A percentile compares a stretch with the other conserved stretches of the same genome.
phyloP scores from a whole-genome alignment of 2,113 vertebrate species.

The Lepisosteus oculatus region DNA sequence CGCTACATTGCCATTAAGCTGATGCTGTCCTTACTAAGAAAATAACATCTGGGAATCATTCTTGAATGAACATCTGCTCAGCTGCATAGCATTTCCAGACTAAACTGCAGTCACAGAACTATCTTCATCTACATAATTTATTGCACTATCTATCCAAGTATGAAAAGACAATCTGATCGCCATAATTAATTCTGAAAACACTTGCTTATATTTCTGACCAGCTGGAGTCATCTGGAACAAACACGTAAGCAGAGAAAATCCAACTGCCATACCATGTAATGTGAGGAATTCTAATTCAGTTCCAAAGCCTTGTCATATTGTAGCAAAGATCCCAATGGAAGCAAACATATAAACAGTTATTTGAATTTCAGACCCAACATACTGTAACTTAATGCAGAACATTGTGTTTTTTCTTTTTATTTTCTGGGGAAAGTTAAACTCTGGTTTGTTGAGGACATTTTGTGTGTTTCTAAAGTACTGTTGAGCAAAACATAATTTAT shows the following conservation, averaged over 20 bases:
- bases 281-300: not conserved
- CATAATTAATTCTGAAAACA: conserved; percentile 25
- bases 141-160: conserved; percentile 12
- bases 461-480: too few species aligned
- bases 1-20: too few species aligned
- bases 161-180: conserved; percentile 18
- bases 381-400: too few species aligned
- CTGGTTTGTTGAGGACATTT: too few species aligned
- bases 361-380: too few species aligned
- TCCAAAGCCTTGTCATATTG: too few species aligned
- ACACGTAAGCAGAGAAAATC: not conserved
- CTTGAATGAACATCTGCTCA: conserved; percentile 24
- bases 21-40: too few species aligned
- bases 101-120: not conserved
- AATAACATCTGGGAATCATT: not conserved
- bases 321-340: too few species aligned
- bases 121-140: conserved; percentile 3
- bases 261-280: not conserved
- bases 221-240: conserved; percentile 9
- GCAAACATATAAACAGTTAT: too few species aligned
- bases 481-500: too few species aligned
- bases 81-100: not conserved
- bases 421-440: too few species aligned
- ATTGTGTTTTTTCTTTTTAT: too few species aligned
- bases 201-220: conserved; percentile 13